These are phyloP conservation scores for Sebastes trivittatus DNA, from an alignment of 2,797 vertebrate genomes.

Conservation along the genomic window DNA sequence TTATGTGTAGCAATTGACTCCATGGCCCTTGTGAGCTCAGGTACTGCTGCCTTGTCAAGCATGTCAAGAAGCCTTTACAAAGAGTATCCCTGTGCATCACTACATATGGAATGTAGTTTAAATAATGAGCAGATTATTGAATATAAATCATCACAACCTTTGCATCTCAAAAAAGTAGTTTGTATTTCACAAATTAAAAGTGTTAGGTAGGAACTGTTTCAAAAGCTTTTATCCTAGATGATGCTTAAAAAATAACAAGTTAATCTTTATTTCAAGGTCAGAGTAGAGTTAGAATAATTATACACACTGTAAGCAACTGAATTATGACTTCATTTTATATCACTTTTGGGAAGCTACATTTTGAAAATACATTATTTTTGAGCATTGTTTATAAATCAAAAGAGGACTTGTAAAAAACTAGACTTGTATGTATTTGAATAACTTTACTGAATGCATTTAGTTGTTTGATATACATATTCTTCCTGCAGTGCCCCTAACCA, in stretches of 20 bases:
- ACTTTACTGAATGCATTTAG: background rate
- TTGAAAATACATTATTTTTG: background rate
- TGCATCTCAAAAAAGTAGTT: background rate
- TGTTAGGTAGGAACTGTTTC: background rate
- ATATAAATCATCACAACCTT: background rate
- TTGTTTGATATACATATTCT: background rate
- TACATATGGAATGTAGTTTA: background rate
- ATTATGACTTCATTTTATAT: background rate
- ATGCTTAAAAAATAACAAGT: background rate
- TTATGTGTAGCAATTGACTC: constrained; percentile 78
- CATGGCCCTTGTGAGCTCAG: constrained; percentile 67
- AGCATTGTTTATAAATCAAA: background rate
- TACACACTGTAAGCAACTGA: background rate
- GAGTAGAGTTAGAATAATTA: background rate
- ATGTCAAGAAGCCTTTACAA: constrained; percentile 57
- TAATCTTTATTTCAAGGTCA: background rate
- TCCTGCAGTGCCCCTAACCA: background rate
- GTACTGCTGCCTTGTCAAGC: constrained; percentile 67
- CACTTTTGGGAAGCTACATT: background rate
- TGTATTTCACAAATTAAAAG: background rate
- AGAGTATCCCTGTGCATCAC: constrained; percentile 33
- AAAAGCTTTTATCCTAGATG: background rate
- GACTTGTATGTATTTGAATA: background rate
- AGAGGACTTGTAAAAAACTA: background rate
- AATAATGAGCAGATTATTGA: background rate